A percentile compares a stretch with the other conserved stretches of the same genome.
Conservation (phyloP, 2,888 invertebrate species). For the Tetropium fuscum region DNA sequence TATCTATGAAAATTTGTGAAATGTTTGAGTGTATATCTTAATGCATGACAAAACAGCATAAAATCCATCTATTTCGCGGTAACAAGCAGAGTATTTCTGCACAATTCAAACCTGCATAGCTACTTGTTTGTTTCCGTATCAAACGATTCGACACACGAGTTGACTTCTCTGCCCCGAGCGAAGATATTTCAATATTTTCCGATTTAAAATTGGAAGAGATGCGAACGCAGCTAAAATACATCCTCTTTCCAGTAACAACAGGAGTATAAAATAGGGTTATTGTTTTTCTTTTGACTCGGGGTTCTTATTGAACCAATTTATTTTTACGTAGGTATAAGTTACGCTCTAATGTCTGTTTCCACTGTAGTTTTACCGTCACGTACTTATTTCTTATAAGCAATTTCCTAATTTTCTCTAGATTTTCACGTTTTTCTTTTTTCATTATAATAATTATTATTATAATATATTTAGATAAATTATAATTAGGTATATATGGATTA, state of each 20-base stretch:
- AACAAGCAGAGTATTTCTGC: not conserved
- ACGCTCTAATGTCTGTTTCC: not conserved
- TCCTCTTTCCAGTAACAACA: not conserved
- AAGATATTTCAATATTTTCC: constrained; percentile 10
- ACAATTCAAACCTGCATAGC: not conserved
- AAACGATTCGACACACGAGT: not conserved
- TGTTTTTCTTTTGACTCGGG: not conserved
- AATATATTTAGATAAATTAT: too few relatives aligned
- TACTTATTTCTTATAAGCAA: too few relatives aligned
- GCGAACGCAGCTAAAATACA: not conserved
- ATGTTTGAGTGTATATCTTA: too few relatives aligned
- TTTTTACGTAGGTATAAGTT: not conserved
- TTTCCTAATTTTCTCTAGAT: too few relatives aligned
- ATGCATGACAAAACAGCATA: too few relatives aligned
- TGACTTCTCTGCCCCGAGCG: constrained; percentile 2
- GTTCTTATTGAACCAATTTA: too few relatives aligned
- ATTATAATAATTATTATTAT: too few relatives aligned
- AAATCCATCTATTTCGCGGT: too few relatives aligned
- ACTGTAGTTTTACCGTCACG: too few relatives aligned
- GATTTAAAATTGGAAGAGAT: not conserved
- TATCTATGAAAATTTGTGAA: too few relatives aligned
- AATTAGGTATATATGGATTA: too few relatives aligned
- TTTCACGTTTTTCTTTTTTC: too few relatives aligned
- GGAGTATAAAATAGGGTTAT: not conserved
- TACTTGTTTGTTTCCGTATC: constrained; percentile 9